Base-by-base conservation (phyloP, 2,113 vertebrate species). In the Muntiacus muntjak region DNA sequence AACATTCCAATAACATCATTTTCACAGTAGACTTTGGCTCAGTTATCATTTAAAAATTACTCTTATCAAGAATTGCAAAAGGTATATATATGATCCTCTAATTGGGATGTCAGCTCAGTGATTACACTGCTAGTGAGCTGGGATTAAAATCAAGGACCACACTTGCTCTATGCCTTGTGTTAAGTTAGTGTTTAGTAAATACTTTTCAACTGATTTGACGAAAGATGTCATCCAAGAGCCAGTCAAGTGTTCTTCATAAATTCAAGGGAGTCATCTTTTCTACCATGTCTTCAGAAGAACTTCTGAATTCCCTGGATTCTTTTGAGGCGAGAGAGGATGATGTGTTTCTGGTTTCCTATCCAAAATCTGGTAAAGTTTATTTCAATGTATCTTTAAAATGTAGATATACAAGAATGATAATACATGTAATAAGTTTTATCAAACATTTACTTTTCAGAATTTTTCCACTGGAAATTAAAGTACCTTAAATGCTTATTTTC, bases 301-400 rank as follows among this genome's bases (percentile, higher is more conserved):
- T 99, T 96, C 96, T 99, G 74, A 96, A 97, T 55, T 98, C 98
- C 54, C 91, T 99, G 96, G 97, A 98, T 62, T 84, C 87, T 50
- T 99, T 99, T 91, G 97, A 98, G 64, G 98, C 98, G 55, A 98
- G 98, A 98, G 98, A 99, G 96, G 98, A 99, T 58, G 99, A 99
- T 21, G 47, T 99, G 15, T 98, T 99, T 93, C 95, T 99, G 93
- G 98, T 99, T 92, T 99, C 99, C 83, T 99, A 99, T 14, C 99
- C 99, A 16, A 99, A 99, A 94, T 99, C 99, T 82, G 99, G 99
- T 99, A 98, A 98, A 97, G 91, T 93, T 96, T 86, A 7, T 36
- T 95, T 97, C 89, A n/a, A 84, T 81, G 5, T 7, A 40, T 88
- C 74, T 87, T 45, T 89, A 10, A 74, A 57, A 83, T 76, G 7